These are phyloP conservation scores for Yponomeuta sedellus DNA, from an alignment of 2,888 invertebrate species.

Conservation along the genomic window DNA sequence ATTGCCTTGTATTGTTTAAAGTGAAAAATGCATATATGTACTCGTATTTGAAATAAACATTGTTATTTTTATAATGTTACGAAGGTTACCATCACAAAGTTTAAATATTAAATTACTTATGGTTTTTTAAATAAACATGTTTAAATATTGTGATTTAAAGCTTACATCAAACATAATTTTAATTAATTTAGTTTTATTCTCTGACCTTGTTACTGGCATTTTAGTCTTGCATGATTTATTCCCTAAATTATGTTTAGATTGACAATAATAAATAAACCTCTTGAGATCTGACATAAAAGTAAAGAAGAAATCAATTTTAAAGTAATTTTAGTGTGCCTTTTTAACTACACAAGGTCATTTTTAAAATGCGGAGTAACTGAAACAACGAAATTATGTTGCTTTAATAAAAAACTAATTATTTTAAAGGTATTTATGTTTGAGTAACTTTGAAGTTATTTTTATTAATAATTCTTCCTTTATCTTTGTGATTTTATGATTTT, in stretches of 20 bases:
- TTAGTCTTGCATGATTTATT: neutral
- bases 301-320: neutral
- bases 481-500: too few species aligned
- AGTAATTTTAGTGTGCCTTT: neutral
- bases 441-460: too few species aligned
- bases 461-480: too few species aligned
- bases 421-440: too few species aligned
- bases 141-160: neutral
- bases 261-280: neutral
- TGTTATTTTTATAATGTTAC: neutral
- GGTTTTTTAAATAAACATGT: neutral
- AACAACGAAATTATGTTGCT: too few species aligned
- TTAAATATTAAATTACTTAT: conserved; percentile 4
- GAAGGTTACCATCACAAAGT: conserved; percentile 17
- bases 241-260: neutral
- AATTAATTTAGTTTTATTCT: neutral
- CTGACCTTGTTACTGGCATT: neutral
- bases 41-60: neutral
- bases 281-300: neutral
- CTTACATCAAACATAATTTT: neutral
- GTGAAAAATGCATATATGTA: neutral
- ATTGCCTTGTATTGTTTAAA: neutral
- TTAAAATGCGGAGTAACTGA: too few species aligned
- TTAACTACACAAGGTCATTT: too few species aligned
- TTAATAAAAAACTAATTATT: too few species aligned